phyloP scores from a whole-genome alignment of 2,113 vertebrate genomes.

The Hiodon tergisus region DNA sequence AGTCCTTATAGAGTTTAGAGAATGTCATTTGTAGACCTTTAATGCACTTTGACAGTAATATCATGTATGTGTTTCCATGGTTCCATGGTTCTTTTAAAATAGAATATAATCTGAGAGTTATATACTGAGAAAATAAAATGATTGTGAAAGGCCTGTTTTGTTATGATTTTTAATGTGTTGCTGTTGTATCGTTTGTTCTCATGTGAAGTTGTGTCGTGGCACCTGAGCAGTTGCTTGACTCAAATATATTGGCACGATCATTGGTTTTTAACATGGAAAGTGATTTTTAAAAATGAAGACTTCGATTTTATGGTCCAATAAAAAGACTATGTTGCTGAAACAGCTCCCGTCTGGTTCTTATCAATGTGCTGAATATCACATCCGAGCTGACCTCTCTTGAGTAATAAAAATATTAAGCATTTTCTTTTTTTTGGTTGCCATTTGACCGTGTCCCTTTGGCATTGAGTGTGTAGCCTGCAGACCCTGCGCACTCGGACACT shows the following conservation, averaged over 20 bases:
- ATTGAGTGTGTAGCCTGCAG: too few relatives aligned
- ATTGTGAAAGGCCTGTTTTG: slow-evolving; percentile 41
- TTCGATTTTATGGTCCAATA: neutral
- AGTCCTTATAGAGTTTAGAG: slow-evolving; percentile 5
- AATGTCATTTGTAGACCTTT: slow-evolving; percentile 26
- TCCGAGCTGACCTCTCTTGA: too few relatives aligned
- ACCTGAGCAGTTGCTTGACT: neutral
- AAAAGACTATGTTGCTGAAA: neutral
- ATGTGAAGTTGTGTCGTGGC: neutral
- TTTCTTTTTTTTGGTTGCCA: too few relatives aligned
- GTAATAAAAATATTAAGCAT: too few relatives aligned
- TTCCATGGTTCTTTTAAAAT: slow-evolving; percentile 31
- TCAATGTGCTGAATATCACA: neutral
- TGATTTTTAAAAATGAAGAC: neutral
- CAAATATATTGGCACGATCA: neutral
- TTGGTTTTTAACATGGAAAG: neutral
- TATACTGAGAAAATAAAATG: slow-evolving; percentile 46
- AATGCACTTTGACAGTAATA: slow-evolving; percentile 38
- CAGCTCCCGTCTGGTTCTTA: too few relatives aligned
- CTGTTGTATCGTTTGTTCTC: slow-evolving; percentile 24
- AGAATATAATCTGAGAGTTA: slow-evolving; percentile 45
- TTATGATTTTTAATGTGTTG: slow-evolving; percentile 33
- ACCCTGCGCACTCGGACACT: too few relatives aligned
- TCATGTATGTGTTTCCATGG: slow-evolving; percentile 33
- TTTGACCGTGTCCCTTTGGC: too few relatives aligned